Conservation (phyloP, 2,113 vertebrate genomes). For the Rhinoptilus africanus region DNA sequence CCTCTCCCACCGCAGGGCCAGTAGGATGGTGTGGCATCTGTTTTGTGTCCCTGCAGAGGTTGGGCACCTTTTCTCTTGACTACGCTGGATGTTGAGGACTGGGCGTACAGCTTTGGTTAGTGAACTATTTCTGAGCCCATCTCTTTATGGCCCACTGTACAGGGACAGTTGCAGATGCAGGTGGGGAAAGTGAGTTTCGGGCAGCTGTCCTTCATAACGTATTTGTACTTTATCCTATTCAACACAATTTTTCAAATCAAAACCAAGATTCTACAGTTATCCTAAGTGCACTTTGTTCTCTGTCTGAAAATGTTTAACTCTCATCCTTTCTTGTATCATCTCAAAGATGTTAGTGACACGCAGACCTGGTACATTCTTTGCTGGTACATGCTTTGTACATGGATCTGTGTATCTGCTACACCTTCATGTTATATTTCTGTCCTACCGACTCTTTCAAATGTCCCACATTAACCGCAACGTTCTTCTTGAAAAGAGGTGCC, state of each 20-base stretch:
- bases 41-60: neutral
- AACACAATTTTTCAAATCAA: neutral
- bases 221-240: neutral
- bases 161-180: neutral
- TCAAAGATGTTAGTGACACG: neutral
- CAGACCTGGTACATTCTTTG: neutral
- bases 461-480: neutral
- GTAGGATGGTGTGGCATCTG: neutral
- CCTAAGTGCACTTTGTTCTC: neutral
- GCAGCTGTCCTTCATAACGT: neutral
- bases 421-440: neutral
- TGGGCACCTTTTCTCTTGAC: neutral
- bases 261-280: neutral
- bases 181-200: neutral
- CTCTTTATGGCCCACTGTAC: neutral
- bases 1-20: neutral
- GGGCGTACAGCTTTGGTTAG: neutral
- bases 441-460: neutral
- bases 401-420: neutral
- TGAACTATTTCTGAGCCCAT: neutral
- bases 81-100: neutral
- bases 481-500: neutral
- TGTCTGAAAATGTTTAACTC: neutral
- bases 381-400: neutral
- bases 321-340: neutral